Percentiles rank a stretch among this genome's conserved stretches.
Conservation (phyloP, 2,888 invertebrate species). For the Diarsia mendica region DNA sequence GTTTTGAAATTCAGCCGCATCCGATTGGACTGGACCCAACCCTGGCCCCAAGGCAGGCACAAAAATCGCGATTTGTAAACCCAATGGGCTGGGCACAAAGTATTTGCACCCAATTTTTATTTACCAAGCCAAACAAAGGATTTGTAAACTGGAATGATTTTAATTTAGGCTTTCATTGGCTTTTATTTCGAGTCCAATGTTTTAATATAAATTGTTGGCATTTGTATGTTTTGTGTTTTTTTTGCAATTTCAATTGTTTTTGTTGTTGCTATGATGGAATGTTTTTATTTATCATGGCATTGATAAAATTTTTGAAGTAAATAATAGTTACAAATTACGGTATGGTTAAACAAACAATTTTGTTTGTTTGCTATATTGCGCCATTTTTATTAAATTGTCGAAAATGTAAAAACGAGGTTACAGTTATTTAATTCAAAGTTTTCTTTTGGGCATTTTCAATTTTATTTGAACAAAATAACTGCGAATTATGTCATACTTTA, state of each 20-base stretch:
- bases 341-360: background rate
- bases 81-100: background rate
- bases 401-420: too few species aligned
- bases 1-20: too few species aligned
- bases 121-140: slow-evolving; percentile 34
- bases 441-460: too few species aligned
- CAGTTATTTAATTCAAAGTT: too few species aligned
- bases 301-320: background rate
- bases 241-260: slow-evolving; percentile 27
- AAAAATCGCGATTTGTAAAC: too few species aligned
- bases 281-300: background rate
- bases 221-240: slow-evolving; percentile 33
- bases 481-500: too few species aligned
- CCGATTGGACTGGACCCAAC: too few species aligned
- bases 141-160: slow-evolving; percentile 38
- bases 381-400: too few species aligned
- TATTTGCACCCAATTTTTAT: slow-evolving; percentile 40
- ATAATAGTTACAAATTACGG: background rate
- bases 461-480: too few species aligned
- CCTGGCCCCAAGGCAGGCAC: too few species aligned
- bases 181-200: slow-evolving; percentile 25
- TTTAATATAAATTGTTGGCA: slow-evolving; percentile 27
- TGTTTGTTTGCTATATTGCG: background rate
- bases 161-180: slow-evolving; percentile 37
- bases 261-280: background rate